These are phyloP conservation scores for Tetranychus piercei DNA, from an alignment of 2,888 invertebrate species.

Conservation along the genomic window DNA sequence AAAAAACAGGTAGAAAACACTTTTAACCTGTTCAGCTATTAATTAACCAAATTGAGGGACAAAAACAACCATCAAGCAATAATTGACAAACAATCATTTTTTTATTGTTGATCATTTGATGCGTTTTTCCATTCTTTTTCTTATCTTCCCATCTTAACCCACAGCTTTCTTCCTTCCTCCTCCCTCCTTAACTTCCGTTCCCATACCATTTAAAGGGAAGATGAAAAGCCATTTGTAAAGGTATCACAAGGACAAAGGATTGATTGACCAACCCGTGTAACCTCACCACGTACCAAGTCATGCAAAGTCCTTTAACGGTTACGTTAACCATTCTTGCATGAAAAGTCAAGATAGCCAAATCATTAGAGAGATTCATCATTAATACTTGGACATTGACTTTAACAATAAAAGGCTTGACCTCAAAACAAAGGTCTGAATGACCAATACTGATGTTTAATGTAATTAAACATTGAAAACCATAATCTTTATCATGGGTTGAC, in stretches of 20 bases:
- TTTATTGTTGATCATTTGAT: not conserved
- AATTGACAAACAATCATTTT: not conserved
- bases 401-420: no score
- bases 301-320: not conserved
- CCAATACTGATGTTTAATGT: no score
- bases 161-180: not conserved
- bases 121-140: not conserved
- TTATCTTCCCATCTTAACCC: not conserved
- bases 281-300: not conserved
- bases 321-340: not conserved
- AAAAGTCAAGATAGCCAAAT: not conserved
- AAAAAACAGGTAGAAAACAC: no score
- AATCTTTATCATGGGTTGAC: no score
- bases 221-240: not conserved
- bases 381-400: not conserved
- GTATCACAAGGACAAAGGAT: not conserved
- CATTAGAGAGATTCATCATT: not conserved
- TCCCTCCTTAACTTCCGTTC: not conserved
- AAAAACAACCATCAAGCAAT: no score
- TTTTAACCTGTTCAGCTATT: no score
- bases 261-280: not conserved
- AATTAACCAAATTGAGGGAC: no score
- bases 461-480: no score
- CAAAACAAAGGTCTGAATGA: no score
- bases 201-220: not conserved